Percentiles rank a stretch among this genome's conserved stretches.
phyloP scores from a whole-genome alignment of 2,888 invertebrate species.

The Rugalucina vietnamica region DNA sequence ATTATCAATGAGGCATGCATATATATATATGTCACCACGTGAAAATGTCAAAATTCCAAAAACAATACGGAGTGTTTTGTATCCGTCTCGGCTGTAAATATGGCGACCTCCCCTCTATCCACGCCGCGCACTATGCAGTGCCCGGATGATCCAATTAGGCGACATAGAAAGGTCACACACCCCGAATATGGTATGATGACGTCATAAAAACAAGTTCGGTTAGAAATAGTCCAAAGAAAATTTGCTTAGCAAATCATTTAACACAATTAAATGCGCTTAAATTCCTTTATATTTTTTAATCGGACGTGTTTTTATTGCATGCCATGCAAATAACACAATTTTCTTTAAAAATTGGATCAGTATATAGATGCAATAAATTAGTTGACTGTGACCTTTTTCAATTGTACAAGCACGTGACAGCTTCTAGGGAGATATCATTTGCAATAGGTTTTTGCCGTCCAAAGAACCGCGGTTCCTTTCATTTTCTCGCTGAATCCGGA shows the following conservation, averaged over 20 bases:
- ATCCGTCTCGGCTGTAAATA: constrained; percentile 62
- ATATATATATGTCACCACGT: background rate
- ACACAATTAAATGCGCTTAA: background rate
- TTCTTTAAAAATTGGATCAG: too few species aligned
- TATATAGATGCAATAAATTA: background rate
- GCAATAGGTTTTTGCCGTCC: background rate
- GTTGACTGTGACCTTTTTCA: background rate
- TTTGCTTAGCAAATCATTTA: background rate
- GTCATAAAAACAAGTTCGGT: background rate
- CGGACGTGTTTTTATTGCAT: background rate
- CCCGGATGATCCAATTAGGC: constrained; percentile 55
- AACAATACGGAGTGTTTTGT: constrained; percentile 38
- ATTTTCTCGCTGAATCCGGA: too few species aligned
- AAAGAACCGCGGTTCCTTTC: too few species aligned
- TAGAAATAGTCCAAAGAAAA: background rate
- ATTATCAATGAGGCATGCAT: background rate
- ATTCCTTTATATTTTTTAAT: background rate
- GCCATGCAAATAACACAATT: background rate
- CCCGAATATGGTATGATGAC: background rate
- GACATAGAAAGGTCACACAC: constrained; percentile 8
- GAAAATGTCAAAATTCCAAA: constrained; percentile 20
- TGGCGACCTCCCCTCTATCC: constrained; percentile 71
- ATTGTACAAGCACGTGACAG: background rate
- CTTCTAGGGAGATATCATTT: background rate
- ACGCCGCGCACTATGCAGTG: constrained; percentile 49